Percentiles rank a stretch among this genome's conserved stretches.
phyloP scores from a whole-genome alignment of 2,797 vertebrate species.

The Hoplostethus atlanticus region DNA sequence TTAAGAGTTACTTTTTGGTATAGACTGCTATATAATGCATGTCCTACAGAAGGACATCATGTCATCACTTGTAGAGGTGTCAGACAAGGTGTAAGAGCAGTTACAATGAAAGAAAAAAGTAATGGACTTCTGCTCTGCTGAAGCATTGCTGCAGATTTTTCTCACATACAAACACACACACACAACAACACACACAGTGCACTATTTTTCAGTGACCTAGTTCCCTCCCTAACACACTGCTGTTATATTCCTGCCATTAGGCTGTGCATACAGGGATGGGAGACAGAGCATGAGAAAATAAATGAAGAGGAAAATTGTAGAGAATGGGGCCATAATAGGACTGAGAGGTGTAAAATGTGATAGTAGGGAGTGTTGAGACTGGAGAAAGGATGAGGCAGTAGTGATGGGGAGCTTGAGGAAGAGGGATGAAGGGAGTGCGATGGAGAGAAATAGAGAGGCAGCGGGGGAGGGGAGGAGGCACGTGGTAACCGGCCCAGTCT shows the following conservation, averaged over 20 bases:
- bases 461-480: constrained; percentile 77
- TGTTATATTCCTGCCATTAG: constrained; percentile 21
- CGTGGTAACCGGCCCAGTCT: constrained; percentile 67
- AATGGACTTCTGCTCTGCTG: constrained; percentile 10
- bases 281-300: constrained; percentile 1
- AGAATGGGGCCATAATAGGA: not conserved
- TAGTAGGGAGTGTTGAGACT: not conserved
- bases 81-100: not conserved
- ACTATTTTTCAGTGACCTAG: constrained; percentile 76
- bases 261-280: constrained; percentile 5
- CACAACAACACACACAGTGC: constrained; percentile 29
- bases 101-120: constrained; percentile 12
- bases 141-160: constrained; percentile 38
- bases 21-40: not conserved
- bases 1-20: not conserved
- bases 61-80: not conserved
- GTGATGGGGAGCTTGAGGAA: constrained; percentile 35
- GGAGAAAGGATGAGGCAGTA: not conserved
- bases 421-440: constrained; percentile 44
- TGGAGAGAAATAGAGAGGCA: constrained; percentile 63
- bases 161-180: constrained; percentile 28
- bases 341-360: constrained; percentile 5
- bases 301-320: not conserved
- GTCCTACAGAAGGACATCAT: not conserved
- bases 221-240: constrained; percentile 57